Conservation (phyloP, 2,797 vertebrate species). For the Danio choprae region DNA sequence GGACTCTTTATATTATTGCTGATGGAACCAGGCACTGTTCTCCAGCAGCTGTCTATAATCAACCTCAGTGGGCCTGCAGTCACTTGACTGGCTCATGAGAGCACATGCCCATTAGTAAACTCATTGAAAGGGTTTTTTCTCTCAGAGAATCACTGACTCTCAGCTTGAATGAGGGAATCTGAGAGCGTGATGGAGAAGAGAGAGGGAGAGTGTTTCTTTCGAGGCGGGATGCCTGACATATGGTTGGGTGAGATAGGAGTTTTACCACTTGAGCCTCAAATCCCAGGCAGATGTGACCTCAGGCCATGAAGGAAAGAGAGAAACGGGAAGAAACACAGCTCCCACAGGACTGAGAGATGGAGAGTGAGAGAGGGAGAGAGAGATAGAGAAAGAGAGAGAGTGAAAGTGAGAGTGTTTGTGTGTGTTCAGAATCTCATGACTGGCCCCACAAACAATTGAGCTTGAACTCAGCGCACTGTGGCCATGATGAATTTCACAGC, state of each 20-base stretch:
- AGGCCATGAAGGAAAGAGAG: constrained; percentile 46
- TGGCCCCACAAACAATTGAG: background rate
- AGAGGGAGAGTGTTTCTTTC: constrained; percentile 26
- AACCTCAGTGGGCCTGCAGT: constrained; percentile 44
- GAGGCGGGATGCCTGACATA: constrained; percentile 56
- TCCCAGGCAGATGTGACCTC: constrained; percentile 59
- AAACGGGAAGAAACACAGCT: constrained; percentile 16
- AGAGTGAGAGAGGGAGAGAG: too few relatives aligned
- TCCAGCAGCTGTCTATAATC: constrained; percentile 57
- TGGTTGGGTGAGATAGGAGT: constrained; percentile 63
- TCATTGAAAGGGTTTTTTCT: constrained; percentile 35
- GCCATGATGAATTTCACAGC: constrained; percentile 22
- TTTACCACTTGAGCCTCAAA: constrained; percentile 50
- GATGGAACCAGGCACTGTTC: constrained; percentile 39
- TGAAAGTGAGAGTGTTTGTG: constrained; percentile 23
- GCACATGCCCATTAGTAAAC: constrained; percentile 54
- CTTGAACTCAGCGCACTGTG: constrained; percentile 11
- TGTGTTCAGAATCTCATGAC: constrained; percentile 31
- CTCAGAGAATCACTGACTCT: constrained; percentile 34
- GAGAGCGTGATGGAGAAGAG: background rate
- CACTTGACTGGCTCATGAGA: constrained; percentile 62
- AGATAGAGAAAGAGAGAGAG: too few relatives aligned
- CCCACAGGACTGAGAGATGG: constrained; percentile 21
- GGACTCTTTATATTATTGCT: constrained; percentile 20
- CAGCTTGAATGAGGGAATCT: constrained; percentile 32